Percentiles rank a stretch among this genome's conserved stretches.
Evolutionary conservation across 2,888 invertebrate genomes (phyloP).

Genomic region (Synergus japonicus): DNA sequence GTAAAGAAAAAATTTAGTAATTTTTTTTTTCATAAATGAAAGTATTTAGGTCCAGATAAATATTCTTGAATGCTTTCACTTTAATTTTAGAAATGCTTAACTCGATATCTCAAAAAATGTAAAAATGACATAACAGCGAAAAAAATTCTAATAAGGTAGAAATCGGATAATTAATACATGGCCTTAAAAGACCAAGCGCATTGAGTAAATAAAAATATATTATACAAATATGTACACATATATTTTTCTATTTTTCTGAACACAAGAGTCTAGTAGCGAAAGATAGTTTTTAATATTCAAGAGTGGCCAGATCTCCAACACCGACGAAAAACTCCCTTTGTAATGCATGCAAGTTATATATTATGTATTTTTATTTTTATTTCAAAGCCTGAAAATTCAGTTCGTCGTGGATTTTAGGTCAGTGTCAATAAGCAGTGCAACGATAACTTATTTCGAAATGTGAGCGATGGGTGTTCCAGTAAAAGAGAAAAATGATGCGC

Average conservation of each 20-base stretch:
- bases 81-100: too few relatives aligned
- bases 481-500: slow-evolving; percentile 28
- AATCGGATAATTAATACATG: too few relatives aligned
- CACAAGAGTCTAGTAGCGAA: slow-evolving; percentile 39
- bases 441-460: slow-evolving; percentile 38
- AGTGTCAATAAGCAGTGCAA: slow-evolving; percentile 41
- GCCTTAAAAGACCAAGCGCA: background rate
- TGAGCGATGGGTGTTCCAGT: slow-evolving; percentile 36
- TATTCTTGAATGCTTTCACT: too few relatives aligned
- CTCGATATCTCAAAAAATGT: background rate
- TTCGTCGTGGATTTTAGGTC: slow-evolving; percentile 21
- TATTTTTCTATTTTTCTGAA: background rate
- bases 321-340: slow-evolving; percentile 58
- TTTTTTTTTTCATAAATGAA: too few relatives aligned
- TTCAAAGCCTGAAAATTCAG: slow-evolving; percentile 15
- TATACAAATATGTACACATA: slow-evolving; percentile 21
- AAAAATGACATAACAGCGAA: background rate
- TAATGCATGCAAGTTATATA: slow-evolving; percentile 40
- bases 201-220: slow-evolving; percentile 41
- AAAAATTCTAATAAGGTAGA: background rate
- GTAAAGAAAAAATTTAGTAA: background rate
- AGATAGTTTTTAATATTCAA: slow-evolving; percentile 58
- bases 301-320: slow-evolving; percentile 75
- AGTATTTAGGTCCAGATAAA: too few relatives aligned
- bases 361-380: slow-evolving; percentile 13